Evolutionary conservation across 2,797 vertebrate species (phyloP).

Genomic region (Propithecus deckenii): DNA sequence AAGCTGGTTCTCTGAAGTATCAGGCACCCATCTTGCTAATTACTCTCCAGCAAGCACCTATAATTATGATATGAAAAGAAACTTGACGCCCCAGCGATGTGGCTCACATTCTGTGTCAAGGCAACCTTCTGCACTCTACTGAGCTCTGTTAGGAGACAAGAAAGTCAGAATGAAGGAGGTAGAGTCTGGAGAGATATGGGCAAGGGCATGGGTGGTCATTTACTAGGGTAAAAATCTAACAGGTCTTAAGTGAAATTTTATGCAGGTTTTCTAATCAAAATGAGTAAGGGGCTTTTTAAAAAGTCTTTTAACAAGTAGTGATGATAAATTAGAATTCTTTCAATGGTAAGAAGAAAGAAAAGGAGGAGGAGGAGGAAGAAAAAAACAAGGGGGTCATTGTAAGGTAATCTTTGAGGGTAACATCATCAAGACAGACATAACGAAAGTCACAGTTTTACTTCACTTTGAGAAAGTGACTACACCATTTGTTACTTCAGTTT

Average conservation of each 20-base stretch:
- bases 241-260: neutral
- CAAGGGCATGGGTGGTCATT: neutral
- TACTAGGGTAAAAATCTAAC: neutral
- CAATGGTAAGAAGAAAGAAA: neutral
- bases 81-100: conserved; percentile 57
- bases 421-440: neutral
- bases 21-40: conserved; percentile 76
- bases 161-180: conserved; percentile 66
- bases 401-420: neutral
- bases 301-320: neutral
- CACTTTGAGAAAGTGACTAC: neutral
- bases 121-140: conserved; percentile 71
- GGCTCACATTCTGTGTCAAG: conserved; percentile 61
- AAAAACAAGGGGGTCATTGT: neutral
- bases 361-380: neutral
- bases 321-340: neutral
- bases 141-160: conserved; percentile 64
- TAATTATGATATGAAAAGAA: conserved; percentile 79
- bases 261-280: neutral
- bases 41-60: conserved; percentile 71
- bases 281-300: neutral
- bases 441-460: neutral
- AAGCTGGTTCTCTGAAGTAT: conserved; percentile 76
- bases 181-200: neutral
- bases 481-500: neutral